phyloP scores from a whole-genome alignment of 64 coral and sea anemone genomes.

The Porites australiensis region DNA sequence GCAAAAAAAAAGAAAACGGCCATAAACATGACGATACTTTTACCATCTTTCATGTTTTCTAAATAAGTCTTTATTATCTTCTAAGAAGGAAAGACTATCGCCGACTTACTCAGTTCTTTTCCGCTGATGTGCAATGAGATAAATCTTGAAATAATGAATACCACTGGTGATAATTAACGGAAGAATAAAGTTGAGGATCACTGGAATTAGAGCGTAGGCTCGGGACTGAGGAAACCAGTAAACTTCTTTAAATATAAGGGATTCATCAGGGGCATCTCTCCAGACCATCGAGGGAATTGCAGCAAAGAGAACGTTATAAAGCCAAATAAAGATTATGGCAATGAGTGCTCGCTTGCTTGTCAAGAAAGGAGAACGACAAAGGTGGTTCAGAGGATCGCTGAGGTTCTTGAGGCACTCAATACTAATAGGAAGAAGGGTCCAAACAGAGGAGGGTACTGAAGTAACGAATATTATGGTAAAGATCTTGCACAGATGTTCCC shows the following conservation, averaged over 20 bases:
- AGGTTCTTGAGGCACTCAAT: slow-evolving; percentile 50
- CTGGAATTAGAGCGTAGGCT: neutral
- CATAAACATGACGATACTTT: slow-evolving; percentile 66
- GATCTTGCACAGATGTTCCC: slow-evolving; percentile 8
- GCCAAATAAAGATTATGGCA: slow-evolving; percentile 26
- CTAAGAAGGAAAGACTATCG: neutral
- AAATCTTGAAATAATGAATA: slow-evolving; percentile 53
- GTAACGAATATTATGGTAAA: neutral
- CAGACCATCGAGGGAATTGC: slow-evolving; percentile 13
- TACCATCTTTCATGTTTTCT: slow-evolving; percentile 48
- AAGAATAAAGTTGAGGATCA: slow-evolving; percentile 9
- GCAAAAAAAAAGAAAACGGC: slow-evolving; percentile 62
- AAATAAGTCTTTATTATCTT: slow-evolving; percentile 7
- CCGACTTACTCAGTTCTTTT: neutral
- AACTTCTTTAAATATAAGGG: neutral
- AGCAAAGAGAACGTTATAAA: slow-evolving; percentile 40
- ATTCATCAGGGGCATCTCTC: neutral
- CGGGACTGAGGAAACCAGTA: slow-evolving; percentile 13
- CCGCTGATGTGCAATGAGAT: slow-evolving; percentile 13
- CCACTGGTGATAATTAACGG: slow-evolving; percentile 30
- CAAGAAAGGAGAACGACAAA: slow-evolving; percentile 51
- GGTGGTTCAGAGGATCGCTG: slow-evolving; percentile 44
- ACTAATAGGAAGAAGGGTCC: slow-evolving; percentile 46
- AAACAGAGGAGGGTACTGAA: slow-evolving; percentile 37
- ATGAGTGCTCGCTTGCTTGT: slow-evolving; percentile 33